Evolutionary conservation across 2,797 vertebrate genomes (phyloP), one percentile per base, ranked within the genome.

Genomic region (Mergus octosetaceus): DNA sequence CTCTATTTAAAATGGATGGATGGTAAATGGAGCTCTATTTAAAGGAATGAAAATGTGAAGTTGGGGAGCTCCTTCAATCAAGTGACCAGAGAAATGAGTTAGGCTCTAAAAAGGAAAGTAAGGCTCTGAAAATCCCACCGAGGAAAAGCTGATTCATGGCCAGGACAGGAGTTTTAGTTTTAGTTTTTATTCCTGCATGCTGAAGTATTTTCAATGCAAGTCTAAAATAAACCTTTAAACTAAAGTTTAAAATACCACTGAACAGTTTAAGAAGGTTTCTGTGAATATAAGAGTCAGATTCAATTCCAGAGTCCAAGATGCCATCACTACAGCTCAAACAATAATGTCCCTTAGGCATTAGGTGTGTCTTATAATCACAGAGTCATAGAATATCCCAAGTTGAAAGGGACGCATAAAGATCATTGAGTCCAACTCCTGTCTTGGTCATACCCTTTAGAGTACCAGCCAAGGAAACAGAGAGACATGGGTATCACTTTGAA

Each of bases 21-120:
- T 74, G 56, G 30, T 34, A 92, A 89, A 61, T 24, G 18, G n/a
- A 49, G 10, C 41, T 85, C 69, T 83, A 10, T 60, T 79, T 93
- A 90, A 93, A 89, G 39, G 92, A 80, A n/a, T 54, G 11, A 65
- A 94, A 85, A 78, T 51, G 57, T 68, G 64, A 87, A 89, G 36
- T 3, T 68, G 20, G 22, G 43, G 30, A 85, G 24, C 62, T 92
- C 22, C 54, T 90, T 93, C 41, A 75, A 70, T 66, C 49, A 89
- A 82, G 18, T 82, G 64, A 73, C 53, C 25, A 53, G n/a, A 94
- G 47, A 91, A 60, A 68, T 87, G 12, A 77, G 57, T 51, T 24
- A 51, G 24, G 24, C 49, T 51, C 49, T 51, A 71, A 70, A 89
- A 14, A 80, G 43, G 13, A 34, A 6, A 88, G 19, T 24, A 64